Conservation (phyloP, 2,113 vertebrate genomes). For the Otus sunia region DNA sequence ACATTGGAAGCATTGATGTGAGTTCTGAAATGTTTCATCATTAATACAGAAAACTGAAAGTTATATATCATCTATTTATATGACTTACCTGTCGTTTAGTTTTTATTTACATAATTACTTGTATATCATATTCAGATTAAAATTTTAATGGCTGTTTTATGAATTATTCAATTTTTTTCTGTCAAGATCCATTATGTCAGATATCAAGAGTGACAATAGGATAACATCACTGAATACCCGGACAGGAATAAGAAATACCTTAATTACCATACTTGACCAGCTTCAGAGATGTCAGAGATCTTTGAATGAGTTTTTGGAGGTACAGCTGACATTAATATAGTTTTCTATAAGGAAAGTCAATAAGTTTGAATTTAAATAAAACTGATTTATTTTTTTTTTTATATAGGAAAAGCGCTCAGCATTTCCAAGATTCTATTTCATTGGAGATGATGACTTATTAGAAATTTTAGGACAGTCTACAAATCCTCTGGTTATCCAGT, state of each 20-base stretch:
- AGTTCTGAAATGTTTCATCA: not conserved
- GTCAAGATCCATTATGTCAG: conserved; percentile 87
- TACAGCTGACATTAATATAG: conserved; percentile 32
- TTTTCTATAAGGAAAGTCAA: not conserved
- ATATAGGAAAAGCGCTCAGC: conserved; percentile 93
- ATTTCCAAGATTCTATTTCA: conserved; percentile 97
- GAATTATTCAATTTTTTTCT: not conserved
- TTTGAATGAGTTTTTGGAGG: conserved; percentile 96
- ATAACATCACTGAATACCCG: conserved; percentile 84
- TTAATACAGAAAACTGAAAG: not conserved
- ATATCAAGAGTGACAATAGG: conserved; percentile 89
- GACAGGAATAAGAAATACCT: conserved; percentile 86
- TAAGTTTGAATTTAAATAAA: not conserved
- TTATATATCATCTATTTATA: not conserved
- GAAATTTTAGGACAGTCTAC: conserved; percentile 96
- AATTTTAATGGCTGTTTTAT: not conserved
- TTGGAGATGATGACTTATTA: conserved; percentile 95
- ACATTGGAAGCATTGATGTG: not conserved
- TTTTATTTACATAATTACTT: not conserved
- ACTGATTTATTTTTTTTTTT: not conserved
- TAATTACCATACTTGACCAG: conserved; percentile 90
- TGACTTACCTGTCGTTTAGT: not conserved
- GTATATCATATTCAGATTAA: not conserved
- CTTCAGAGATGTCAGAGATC: conserved; percentile 98
- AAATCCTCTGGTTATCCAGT: conserved; percentile 91